phyloP scores from a whole-genome alignment of 2,797 vertebrate genomes.

The Acestrorhynchus altus region DNA sequence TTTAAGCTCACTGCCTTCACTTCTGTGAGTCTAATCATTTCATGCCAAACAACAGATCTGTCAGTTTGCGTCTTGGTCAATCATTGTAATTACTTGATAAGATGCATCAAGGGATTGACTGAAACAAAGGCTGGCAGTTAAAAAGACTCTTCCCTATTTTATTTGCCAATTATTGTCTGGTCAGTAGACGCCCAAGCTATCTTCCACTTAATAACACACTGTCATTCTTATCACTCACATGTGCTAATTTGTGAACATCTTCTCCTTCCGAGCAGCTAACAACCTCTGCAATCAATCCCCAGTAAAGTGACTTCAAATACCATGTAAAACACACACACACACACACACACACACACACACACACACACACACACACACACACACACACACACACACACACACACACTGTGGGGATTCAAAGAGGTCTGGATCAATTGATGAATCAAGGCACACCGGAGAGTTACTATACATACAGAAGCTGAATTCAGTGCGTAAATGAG shows the following conservation, averaged over 20 bases:
- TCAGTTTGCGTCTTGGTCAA: background rate
- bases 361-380: background rate
- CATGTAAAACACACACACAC: background rate
- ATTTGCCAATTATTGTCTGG: slow-evolving; percentile 8
- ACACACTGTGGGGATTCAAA: too few relatives aligned
- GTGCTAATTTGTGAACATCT: slow-evolving; percentile 15
- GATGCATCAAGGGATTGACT: background rate
- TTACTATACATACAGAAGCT: background rate
- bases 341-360: background rate
- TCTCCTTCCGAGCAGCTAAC: background rate
- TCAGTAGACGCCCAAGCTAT: background rate
- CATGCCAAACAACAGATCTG: background rate
- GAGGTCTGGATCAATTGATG: background rate
- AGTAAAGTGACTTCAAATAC: background rate
- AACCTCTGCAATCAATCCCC: background rate
- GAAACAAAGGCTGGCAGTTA: slow-evolving; percentile 15
- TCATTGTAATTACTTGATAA: slow-evolving; percentile 16
- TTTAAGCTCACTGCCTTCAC: background rate
- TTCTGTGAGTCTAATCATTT: background rate
- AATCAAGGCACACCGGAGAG: slow-evolving; percentile 12
- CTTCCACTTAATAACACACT: background rate
- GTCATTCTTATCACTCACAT: background rate
- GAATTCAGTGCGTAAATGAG: too few relatives aligned
- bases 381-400: too few relatives aligned
- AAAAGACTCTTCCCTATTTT: slow-evolving; percentile 4